These are phyloP conservation scores for Plagiodera versicolora DNA, from an alignment of 2,888 invertebrate species.

Conservation along the genomic window DNA sequence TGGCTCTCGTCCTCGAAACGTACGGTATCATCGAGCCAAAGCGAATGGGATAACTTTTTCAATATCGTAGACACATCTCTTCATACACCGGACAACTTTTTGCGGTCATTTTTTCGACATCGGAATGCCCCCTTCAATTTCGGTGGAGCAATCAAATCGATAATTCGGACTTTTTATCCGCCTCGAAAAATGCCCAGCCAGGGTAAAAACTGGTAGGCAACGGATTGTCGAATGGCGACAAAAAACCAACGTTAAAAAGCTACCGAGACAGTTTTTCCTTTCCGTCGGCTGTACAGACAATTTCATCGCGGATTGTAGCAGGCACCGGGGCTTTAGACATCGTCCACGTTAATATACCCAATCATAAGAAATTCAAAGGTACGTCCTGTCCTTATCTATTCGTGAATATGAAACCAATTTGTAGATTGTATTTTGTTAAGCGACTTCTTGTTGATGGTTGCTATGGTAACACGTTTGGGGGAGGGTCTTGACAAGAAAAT, in stretches of 20 bases:
- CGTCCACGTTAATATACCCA: no score
- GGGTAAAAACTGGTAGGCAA: conserved; percentile 52
- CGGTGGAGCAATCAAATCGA: conserved; percentile 48
- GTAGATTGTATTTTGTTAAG: no score
- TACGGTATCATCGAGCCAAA: conserved; percentile 33
- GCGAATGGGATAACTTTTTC: conserved; percentile 37
- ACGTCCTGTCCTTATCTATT: no score
- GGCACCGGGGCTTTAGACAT: no score
- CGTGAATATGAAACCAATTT: no score
- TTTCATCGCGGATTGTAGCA: conserved; percentile 47
- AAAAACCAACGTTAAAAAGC: conserved; percentile 51
- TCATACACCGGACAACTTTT: conserved; percentile 37
- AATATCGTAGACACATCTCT: conserved; percentile 35
- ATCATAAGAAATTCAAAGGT: no score
- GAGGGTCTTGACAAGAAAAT: no score
- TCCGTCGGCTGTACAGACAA: conserved; percentile 47
- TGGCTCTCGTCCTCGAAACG: conserved; percentile 32
- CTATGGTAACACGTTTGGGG: no score
- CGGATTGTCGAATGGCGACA: conserved; percentile 43
- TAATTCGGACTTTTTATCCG: conserved; percentile 48
- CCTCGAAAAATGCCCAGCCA: conserved; percentile 49
- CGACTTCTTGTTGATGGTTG: no score
- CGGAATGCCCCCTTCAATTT: conserved; percentile 49
- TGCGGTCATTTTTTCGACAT: conserved; percentile 36
- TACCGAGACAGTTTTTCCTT: conserved; percentile 52